phyloP scores from a whole-genome alignment of 2,888 invertebrate species.

The Cyclophora punctaria region DNA sequence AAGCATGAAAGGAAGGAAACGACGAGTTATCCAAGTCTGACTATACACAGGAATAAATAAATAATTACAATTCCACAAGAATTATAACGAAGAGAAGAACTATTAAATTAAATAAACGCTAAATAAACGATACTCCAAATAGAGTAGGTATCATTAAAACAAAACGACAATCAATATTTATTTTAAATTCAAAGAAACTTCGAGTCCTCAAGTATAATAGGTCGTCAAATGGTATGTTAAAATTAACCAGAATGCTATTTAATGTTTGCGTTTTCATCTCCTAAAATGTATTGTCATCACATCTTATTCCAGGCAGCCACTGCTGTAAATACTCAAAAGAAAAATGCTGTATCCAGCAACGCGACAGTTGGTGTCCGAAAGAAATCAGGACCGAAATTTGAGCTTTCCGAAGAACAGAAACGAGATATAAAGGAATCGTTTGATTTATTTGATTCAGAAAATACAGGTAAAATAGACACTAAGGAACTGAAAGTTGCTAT shows the following conservation, averaged over 20 bases:
- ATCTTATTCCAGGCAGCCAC: slow-evolving; percentile 45
- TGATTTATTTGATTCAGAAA: slow-evolving; percentile 93
- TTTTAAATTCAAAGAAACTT: too few relatives aligned
- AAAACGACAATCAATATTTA: not conserved
- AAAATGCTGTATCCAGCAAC: slow-evolving; percentile 35
- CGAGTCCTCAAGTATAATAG: too few relatives aligned
- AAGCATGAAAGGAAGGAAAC: too few relatives aligned
- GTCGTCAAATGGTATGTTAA: too few relatives aligned
- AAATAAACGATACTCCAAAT: too few relatives aligned
- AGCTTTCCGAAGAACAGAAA: slow-evolving; percentile 91
- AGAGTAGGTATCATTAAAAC: not conserved
- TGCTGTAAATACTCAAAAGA: slow-evolving; percentile 48
- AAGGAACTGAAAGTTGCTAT: slow-evolving; percentile 97
- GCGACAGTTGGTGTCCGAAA: slow-evolving; percentile 69
- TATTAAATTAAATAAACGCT: too few relatives aligned
- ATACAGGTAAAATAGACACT: slow-evolving; percentile 89
- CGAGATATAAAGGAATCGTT: slow-evolving; percentile 96
- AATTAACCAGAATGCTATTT: not conserved
- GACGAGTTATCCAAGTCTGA: too few relatives aligned
- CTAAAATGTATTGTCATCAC: slow-evolving; percentile 2
- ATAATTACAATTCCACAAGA: too few relatives aligned
- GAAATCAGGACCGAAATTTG: slow-evolving; percentile 84
- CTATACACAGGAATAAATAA: too few relatives aligned
- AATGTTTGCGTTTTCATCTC: slow-evolving; percentile 1
- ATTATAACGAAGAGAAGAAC: too few relatives aligned